These are phyloP conservation scores for Stomatorhinus walkeri DNA, from an alignment of 2,797 vertebrate genomes.

Conservation along the genomic window DNA sequence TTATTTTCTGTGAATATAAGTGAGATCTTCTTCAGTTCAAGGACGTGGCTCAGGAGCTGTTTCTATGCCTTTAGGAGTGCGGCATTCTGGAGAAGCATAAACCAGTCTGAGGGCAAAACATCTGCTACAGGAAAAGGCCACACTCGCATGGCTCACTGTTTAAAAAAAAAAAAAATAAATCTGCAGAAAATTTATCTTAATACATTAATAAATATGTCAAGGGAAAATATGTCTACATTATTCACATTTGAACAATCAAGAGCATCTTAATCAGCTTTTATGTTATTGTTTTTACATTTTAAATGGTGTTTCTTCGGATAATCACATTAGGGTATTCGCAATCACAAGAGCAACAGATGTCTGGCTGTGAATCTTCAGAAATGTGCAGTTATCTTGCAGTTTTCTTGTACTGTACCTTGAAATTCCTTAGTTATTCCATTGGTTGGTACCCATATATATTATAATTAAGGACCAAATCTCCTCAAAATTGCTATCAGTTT, in stretches of 20 bases:
- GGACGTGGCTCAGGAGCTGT: not conserved
- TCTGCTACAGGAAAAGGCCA: not conserved
- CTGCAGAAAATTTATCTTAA: slow-evolving; percentile 7
- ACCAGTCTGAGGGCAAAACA: not conserved
- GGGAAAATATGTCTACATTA: not conserved
- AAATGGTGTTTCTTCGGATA: not conserved
- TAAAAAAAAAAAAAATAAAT: not conserved
- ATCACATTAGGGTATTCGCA: not conserved
- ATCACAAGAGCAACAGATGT: not conserved
- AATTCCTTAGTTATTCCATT: not conserved
- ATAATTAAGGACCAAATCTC: not conserved
- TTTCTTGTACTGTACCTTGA: not conserved
- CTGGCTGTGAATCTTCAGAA: not conserved
- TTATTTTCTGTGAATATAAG: slow-evolving; percentile 4
- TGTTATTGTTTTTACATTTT: not conserved
- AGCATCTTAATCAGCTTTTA: not conserved
- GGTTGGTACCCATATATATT: not conserved
- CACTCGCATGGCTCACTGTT: slow-evolving; percentile 1
- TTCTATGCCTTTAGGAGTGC: not conserved
- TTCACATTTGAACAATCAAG: not conserved
- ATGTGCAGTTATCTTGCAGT: not conserved
- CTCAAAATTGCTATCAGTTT: not conserved
- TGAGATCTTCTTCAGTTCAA: not conserved
- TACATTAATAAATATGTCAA: slow-evolving; percentile 1
- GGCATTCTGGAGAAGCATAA: not conserved